Percentiles rank a stretch among this genome's conserved stretches.
phyloP scores from a whole-genome alignment of 1,140 invertebrate genomes.

The Pissodes strobi region DNA sequence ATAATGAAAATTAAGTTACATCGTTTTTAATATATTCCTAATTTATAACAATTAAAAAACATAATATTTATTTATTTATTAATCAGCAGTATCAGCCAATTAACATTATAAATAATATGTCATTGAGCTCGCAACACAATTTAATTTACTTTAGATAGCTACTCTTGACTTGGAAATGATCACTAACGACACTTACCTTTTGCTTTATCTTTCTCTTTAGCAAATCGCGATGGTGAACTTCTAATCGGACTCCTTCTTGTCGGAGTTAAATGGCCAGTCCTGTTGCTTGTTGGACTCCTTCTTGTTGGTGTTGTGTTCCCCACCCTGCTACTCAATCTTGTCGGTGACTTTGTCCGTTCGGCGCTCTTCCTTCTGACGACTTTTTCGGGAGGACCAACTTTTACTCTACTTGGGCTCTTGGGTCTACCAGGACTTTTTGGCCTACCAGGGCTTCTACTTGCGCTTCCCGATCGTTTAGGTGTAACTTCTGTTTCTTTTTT shows the following conservation, averaged over 20 bases:
- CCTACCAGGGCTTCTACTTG: not conserved
- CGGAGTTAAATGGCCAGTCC: conserved; percentile 2
- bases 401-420: conserved; percentile 36
- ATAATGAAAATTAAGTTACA: too few relatives aligned
- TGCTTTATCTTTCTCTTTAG: conserved; percentile 13
- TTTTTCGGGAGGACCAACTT: not conserved
- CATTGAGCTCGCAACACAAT: too few relatives aligned
- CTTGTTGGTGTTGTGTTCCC: not conserved
- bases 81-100: too few relatives aligned
- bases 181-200: too few relatives aligned
- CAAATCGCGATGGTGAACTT: conserved; percentile 22
- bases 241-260: conserved; percentile 32
- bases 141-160: too few relatives aligned
- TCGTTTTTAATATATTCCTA: too few relatives aligned
- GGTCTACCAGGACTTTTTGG: conserved; percentile 39
- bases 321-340: not conserved
- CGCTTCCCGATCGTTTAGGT: too few relatives aligned
- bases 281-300: conserved; percentile 24
- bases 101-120: too few relatives aligned
- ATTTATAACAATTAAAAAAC: too few relatives aligned
- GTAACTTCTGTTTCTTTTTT: too few relatives aligned
- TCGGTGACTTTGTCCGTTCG: conserved; percentile 3
- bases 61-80: too few relatives aligned
- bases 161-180: too few relatives aligned
- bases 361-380: not conserved